Evolutionary conservation across 2,113 vertebrate species (phyloP).

Genomic region (Marmota monax): DNA sequence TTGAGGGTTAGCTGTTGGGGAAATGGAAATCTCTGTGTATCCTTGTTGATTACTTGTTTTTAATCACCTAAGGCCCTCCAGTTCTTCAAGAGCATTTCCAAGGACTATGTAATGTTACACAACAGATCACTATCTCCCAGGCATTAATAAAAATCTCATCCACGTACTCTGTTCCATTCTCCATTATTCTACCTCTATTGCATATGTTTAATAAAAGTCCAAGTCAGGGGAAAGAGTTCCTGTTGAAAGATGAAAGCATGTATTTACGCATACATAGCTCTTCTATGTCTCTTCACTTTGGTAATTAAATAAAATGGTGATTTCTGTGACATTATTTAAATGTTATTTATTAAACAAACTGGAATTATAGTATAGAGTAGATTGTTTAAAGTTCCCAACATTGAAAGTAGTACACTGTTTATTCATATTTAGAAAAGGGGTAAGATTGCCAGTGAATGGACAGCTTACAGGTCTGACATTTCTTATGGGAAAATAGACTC

Average conservation of each 20-base stretch:
- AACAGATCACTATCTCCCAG: neutral
- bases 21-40: neutral
- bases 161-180: neutral
- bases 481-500: neutral
- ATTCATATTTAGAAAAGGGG: slow-evolving; percentile 44
- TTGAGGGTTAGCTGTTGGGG: slow-evolving; percentile 10
- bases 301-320: slow-evolving; percentile 19
- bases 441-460: neutral
- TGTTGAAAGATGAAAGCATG: neutral
- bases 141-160: neutral
- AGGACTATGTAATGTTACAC: neutral
- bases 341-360: slow-evolving; percentile 47
- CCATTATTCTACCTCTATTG: neutral
- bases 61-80: neutral
- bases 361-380: neutral
- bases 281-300: slow-evolving; percentile 47
- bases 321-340: neutral
- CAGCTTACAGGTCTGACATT: neutral
- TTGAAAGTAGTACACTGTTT: neutral
- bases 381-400: neutral
- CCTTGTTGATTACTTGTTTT: neutral
- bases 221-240: neutral
- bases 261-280: neutral
- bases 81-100: neutral
- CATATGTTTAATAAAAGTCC: neutral